These are phyloP conservation scores for Equus quagga DNA, from an alignment of 2,113 vertebrate genomes.

Conservation along the genomic window DNA sequence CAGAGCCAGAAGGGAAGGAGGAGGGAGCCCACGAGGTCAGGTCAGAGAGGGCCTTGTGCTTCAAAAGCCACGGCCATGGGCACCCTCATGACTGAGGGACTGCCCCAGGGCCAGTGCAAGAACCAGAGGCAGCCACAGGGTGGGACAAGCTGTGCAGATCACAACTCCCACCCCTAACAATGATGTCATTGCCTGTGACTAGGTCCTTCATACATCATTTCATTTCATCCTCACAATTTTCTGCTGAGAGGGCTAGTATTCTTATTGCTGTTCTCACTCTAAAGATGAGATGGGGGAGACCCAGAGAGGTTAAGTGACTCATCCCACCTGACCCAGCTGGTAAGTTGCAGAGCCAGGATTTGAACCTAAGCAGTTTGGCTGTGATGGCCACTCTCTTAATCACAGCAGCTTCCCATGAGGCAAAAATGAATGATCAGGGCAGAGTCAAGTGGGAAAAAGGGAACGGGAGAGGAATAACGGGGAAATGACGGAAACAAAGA, in stretches of 20 bases:
- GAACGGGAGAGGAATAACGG: background rate
- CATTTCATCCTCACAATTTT: conserved; percentile 9
- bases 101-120: background rate
- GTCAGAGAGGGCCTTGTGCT: background rate
- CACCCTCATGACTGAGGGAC: background rate
- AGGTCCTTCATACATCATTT: background rate
- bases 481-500: background rate
- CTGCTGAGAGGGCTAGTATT: background rate
- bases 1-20: background rate
- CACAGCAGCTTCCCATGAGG: background rate
- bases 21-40: background rate
- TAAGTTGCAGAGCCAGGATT: background rate
- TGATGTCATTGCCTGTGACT: background rate
- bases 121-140: background rate
- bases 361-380: background rate
- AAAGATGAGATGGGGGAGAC: background rate
- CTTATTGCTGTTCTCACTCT: background rate
- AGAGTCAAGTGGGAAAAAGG: background rate
- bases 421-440: background rate
- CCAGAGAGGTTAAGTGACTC: background rate
- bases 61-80: background rate
- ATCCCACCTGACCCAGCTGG: background rate
- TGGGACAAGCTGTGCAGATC: background rate
- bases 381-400: background rate
- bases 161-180: background rate